These are phyloP conservation scores for Graphium colonna DNA, from an alignment of 2,888 invertebrate genomes.

Conservation along the genomic window DNA sequence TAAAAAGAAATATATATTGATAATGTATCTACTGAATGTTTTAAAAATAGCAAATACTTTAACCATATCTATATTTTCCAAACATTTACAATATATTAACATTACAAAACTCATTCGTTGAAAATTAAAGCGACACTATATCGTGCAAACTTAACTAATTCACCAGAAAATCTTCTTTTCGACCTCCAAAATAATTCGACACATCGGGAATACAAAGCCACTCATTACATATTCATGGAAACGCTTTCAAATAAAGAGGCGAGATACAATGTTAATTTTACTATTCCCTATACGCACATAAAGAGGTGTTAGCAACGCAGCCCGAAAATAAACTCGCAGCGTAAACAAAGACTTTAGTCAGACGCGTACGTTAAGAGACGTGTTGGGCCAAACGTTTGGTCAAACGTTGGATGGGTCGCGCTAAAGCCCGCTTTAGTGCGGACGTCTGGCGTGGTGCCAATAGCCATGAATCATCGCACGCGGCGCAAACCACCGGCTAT, in stretches of 20 bases:
- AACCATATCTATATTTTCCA: no score
- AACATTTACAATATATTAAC: no score
- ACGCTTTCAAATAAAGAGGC: conserved; percentile 14
- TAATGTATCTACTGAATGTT: neutral
- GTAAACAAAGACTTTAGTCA: conserved; percentile 19
- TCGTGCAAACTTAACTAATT: neutral
- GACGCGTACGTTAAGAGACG: neutral
- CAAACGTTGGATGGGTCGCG: conserved; percentile 1
- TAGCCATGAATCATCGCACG: conserved; percentile 64
- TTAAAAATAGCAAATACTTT: no score
- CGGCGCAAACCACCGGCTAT: conserved; percentile 59
- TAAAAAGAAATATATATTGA: no score
- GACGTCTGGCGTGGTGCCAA: conserved; percentile 54
- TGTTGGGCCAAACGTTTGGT: conserved; percentile 8
- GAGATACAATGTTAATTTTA: conserved; percentile 10
- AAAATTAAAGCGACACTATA: neutral
- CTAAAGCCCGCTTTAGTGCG: neutral
- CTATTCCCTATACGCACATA: conserved; percentile 15
- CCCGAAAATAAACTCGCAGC: conserved; percentile 11
- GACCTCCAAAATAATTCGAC: conserved; percentile 4
- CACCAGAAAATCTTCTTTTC: neutral
- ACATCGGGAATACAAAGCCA: conserved; percentile 10
- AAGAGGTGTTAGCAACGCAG: conserved; percentile 17
- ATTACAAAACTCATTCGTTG: neutral
- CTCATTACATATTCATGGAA: conserved; percentile 19